phyloP scores from a whole-genome alignment of 2,888 invertebrate species.

The Andrena hattorfiana region DNA sequence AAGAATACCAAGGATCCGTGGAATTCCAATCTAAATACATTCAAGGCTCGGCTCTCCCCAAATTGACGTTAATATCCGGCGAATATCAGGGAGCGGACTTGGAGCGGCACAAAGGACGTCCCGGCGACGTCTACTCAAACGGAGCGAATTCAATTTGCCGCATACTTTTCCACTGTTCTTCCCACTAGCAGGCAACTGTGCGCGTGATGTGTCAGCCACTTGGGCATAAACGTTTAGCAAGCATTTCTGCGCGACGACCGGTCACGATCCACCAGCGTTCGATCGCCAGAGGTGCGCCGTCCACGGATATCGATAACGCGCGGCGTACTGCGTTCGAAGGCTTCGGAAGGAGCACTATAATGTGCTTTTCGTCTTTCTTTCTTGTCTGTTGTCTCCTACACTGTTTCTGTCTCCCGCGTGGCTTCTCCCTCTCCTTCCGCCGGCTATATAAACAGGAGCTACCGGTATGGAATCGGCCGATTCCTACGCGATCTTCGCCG shows the following conservation, averaged over 20 bases:
- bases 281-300: slow-evolving; percentile 1
- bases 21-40: slow-evolving; percentile 11
- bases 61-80: slow-evolving; percentile 24
- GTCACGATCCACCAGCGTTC: not conserved
- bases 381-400: slow-evolving; percentile 30
- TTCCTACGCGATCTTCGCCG: slow-evolving; percentile 22
- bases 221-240: not conserved
- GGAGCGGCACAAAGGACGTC: not conserved
- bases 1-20: not conserved
- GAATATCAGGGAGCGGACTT: too few relatives aligned
- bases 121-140: not conserved
- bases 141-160: not conserved
- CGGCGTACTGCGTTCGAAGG: slow-evolving; percentile 46
- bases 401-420: not conserved
- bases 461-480: slow-evolving; percentile 49
- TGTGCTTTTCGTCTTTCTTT: slow-evolving; percentile 40
- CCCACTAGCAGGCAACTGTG: slow-evolving; percentile 9
- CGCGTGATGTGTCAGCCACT: not conserved
- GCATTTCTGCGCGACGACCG: not conserved
- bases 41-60: not conserved
- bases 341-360: slow-evolving; percentile 40
- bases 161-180: not conserved
- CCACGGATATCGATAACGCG: slow-evolving; percentile 42
- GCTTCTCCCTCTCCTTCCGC: slow-evolving; percentile 38
- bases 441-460: slow-evolving; percentile 29